Percentiles rank a stretch among this genome's conserved stretches.
phyloP scores from a whole-genome alignment of 1,140 invertebrate species.

The Ips nitidus region DNA sequence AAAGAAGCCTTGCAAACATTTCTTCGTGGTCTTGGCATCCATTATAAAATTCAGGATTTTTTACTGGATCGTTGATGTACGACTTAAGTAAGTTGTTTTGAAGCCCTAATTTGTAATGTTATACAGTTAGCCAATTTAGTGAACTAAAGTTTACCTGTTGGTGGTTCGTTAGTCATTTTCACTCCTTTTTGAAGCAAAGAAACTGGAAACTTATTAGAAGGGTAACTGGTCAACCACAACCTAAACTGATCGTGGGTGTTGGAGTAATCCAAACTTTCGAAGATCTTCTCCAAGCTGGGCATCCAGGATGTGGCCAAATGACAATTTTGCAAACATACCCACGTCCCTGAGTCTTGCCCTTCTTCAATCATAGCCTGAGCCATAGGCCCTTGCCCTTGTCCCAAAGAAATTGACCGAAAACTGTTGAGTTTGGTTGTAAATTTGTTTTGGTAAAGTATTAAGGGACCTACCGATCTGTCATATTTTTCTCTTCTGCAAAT shows the following conservation, averaged over 20 bases:
- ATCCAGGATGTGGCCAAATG: slow-evolving; percentile 89
- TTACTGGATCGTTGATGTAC: slow-evolving; percentile 75
- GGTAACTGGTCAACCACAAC: slow-evolving; percentile 89
- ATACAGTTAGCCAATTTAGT: slow-evolving; percentile 86
- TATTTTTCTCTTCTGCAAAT: slow-evolving; percentile 78
- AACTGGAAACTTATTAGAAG: slow-evolving; percentile 79
- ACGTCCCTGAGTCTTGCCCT: slow-evolving; percentile 81
- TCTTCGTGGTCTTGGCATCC: slow-evolving; percentile 68
- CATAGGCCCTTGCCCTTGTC: slow-evolving; percentile 87
- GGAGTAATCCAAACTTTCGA: slow-evolving; percentile 72
- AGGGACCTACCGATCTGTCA: slow-evolving; percentile 53
- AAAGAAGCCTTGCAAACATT: slow-evolving; percentile 78
- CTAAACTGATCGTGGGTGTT: slow-evolving; percentile 75
- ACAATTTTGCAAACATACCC: slow-evolving; percentile 93
- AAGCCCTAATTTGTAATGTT: slow-evolving; percentile 83
- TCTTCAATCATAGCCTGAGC: slow-evolving; percentile 77
- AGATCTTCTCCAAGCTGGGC: slow-evolving; percentile 71
- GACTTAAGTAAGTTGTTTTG: slow-evolving; percentile 79
- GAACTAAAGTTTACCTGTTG: slow-evolving; percentile 82
- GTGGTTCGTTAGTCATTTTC: slow-evolving; percentile 94
- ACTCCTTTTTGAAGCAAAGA: slow-evolving; percentile 85
- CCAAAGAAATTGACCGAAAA: slow-evolving; percentile 86
- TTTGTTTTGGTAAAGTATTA: neutral
- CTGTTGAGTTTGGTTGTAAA: slow-evolving; percentile 52
- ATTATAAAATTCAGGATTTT: slow-evolving; percentile 65